A percentile compares a stretch with the other conserved stretches of the same genome.
These are phyloP conservation scores for Panthera uncia DNA, from an alignment of 2,113 vertebrate species.

Conservation along the genomic window DNA sequence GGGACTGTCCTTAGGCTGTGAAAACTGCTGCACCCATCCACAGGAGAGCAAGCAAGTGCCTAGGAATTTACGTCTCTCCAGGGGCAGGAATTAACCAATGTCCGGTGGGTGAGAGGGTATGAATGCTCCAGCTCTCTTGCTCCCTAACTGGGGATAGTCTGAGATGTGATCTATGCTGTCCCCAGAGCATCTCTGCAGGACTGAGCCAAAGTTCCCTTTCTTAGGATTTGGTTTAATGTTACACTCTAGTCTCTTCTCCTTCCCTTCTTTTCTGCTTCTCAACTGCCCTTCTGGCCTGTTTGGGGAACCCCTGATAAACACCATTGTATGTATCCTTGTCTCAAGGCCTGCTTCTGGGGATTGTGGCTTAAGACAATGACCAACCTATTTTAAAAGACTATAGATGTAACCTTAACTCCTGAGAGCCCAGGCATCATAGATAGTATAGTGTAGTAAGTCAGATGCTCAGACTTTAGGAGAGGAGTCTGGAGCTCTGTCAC, in stretches of 20 bases:
- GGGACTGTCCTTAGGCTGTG: not conserved
- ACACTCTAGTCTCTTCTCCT: not conserved
- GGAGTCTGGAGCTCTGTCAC: not conserved
- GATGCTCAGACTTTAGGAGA: not conserved
- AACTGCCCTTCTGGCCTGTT: not conserved
- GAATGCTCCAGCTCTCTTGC: not conserved
- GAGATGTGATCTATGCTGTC: not conserved
- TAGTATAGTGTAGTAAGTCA: not conserved
- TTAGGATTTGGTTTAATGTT: not conserved
- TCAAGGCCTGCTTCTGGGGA: not conserved
- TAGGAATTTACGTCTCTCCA: not conserved
- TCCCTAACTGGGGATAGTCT: not conserved
- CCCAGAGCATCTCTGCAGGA: not conserved
- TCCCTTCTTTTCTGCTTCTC: not conserved
- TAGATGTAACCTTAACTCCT: not conserved
- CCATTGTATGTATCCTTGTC: not conserved
- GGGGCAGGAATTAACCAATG: not conserved
- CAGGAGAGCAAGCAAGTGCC: not conserved
- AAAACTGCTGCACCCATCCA: not conserved
- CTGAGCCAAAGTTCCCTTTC: not conserved
- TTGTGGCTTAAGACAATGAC: not conserved
- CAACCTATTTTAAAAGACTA: not conserved
- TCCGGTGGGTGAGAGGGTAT: not conserved
- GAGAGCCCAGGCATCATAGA: not conserved
- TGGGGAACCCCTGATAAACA: not conserved